Evolutionary conservation across 1,140 invertebrate genomes (phyloP).

Genomic region (Drosophila orena): DNA sequence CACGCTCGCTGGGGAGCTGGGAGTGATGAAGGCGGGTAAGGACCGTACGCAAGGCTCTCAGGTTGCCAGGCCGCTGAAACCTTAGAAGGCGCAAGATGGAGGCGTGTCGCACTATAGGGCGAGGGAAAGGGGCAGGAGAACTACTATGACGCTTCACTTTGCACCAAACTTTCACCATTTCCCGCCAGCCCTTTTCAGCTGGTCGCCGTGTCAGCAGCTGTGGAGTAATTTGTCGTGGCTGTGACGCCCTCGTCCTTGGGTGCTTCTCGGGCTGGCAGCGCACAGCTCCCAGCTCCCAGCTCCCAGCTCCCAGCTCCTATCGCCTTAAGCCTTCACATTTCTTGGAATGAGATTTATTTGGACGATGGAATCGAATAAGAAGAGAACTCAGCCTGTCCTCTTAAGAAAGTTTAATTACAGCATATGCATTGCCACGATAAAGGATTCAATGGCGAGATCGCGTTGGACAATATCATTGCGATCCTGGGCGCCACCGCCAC

Average conservation of each 20-base stretch:
- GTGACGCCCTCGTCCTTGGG: constrained; percentile 21
- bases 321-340: neutral
- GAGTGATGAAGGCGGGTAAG: neutral
- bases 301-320: neutral
- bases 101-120: neutral
- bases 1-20: neutral
- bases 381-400: neutral
- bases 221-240: constrained; percentile 7
- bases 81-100: neutral
- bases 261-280: no score
- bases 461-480: no score
- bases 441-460: no score
- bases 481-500: no score
- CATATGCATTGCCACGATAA: neutral
- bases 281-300: neutral
- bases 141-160: constrained; percentile 34
- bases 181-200: neutral
- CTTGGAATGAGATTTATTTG: constrained; percentile 55
- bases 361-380: constrained; percentile 22
- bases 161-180: constrained; percentile 28
- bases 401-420: neutral
- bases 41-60: constrained; percentile 9
- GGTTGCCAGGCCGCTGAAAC: constrained; percentile 13
- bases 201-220: constrained; percentile 10
- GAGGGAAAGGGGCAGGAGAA: neutral